Conservation (phyloP, 1,140 invertebrate species). For the Calephelis nemesis region DNA sequence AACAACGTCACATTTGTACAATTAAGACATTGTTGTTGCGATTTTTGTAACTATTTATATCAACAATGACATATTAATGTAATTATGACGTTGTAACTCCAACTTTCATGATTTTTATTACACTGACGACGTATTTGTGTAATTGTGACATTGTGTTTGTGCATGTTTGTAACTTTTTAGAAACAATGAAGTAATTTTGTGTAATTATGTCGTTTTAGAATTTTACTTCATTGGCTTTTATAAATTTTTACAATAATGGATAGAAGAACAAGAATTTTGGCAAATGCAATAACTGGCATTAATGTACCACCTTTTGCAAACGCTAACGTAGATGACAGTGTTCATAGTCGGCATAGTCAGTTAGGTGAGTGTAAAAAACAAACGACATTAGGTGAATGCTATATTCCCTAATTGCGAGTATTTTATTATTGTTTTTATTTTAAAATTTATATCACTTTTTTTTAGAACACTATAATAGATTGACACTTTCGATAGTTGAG, state of each 20-base stretch:
- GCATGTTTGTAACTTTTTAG: background rate
- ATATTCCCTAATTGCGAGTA: no score
- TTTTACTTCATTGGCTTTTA: constrained; percentile 1
- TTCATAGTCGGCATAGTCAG: no score
- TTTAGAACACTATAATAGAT: no score
- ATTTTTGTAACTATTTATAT: constrained; percentile 19
- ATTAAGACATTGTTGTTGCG: constrained; percentile 20
- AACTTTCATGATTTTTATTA: constrained; percentile 18
- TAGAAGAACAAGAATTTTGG: background rate
- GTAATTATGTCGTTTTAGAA: background rate
- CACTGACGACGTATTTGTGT: constrained; percentile 12
- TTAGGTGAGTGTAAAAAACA: no score
- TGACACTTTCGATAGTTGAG: no score
- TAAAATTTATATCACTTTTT: no score
- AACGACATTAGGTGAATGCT: no score
- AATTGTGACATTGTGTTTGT: background rate
- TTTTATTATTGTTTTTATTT: no score
- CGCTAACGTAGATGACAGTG: no score
- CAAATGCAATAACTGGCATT: constrained; percentile 6
- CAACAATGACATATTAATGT: constrained; percentile 18
- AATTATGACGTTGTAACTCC: constrained; percentile 18
- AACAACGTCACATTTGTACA: constrained; percentile 18
- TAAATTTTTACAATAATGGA: constrained; percentile 1
- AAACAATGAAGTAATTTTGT: background rate
- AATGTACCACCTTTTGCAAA: background rate